Base-by-base conservation (phyloP, 1,140 invertebrate genomes). In the Aphelenchoides besseyi region DNA sequence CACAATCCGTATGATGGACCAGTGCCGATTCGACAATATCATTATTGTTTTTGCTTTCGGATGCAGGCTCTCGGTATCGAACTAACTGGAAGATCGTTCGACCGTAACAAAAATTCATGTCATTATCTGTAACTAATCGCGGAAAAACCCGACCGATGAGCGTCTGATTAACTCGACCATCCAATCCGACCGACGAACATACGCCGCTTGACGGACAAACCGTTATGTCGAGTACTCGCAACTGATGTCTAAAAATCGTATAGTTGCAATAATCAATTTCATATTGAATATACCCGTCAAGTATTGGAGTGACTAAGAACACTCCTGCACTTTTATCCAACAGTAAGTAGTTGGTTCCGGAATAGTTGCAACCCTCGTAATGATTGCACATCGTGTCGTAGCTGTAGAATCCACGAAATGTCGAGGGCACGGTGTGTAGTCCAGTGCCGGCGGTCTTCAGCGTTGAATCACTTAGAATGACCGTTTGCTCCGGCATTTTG, bases 41-140 rank as follows among this genome's bases (percentile, higher is more conserved):
- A 28, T 59, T 64, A 5, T 3, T 64, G 5, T 23, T 64, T 29
- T 28, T 64, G 5, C n/a, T 23, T 29, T 5, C 3, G 8, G 3
- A 8, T 29, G 9, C 8, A 18, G 23, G 9, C 23, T 64, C 23
- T 59, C 48, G 32, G 5, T 8, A 52, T 3, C 62, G 23, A 9
- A 64, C 33, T 29, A 64, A 23, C 36, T 64, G 62, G n/a, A 64
- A 9, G 23, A 64, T 35, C 5, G 62, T 5, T 12, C 62, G 62
- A 8, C 62, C 62, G 28, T 35, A 53, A n/a, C 9, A 5, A 28
- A 64, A 64, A 23, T 35, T 41, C 28, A 53, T 5, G 5, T 64
- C 33, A 57, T 3, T 28, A 5, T n/a, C 62, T 18, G 5, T 32
- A n/a, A 8, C 32, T 5, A 3, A 8, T 35, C 28, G 5, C 3